phyloP scores from a whole-genome alignment of 1,140 invertebrate species.

The Aphis gossypii region DNA sequence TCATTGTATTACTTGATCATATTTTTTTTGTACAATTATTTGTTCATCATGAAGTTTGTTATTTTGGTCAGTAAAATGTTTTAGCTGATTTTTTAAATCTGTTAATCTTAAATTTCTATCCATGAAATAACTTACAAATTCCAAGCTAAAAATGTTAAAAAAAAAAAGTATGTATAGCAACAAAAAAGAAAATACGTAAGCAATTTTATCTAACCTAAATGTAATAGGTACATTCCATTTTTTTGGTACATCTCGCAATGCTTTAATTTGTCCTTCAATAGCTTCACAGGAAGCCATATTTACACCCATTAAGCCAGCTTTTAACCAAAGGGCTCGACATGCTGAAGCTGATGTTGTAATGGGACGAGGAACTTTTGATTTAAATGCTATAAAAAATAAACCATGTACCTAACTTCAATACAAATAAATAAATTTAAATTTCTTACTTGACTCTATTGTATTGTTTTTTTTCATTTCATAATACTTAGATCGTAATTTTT shows the following conservation, averaged over 20 bases:
- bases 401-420: slow-evolving; percentile 21
- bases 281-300: slow-evolving; percentile 79
- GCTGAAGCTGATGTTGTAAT: slow-evolving; percentile 90
- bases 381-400: slow-evolving; percentile 74
- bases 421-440: slow-evolving; percentile 8
- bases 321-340: slow-evolving; percentile 80
- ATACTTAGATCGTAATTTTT: slow-evolving; percentile 80
- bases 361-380: slow-evolving; percentile 90
- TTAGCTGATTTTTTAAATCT: slow-evolving; percentile 77
- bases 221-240: slow-evolving; percentile 94
- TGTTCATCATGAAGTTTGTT: slow-evolving; percentile 75
- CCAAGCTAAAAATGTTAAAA: slow-evolving; percentile 72
- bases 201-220: slow-evolving; percentile 66
- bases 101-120: slow-evolving; percentile 81
- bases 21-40: slow-evolving; percentile 75
- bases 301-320: slow-evolving; percentile 91
- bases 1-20: slow-evolving; percentile 73
- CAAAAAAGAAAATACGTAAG: not conserved
- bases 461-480: slow-evolving; percentile 74
- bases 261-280: slow-evolving; percentile 79
- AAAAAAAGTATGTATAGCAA: not conserved
- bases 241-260: slow-evolving; percentile 83
- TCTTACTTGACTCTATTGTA: slow-evolving; percentile 51
- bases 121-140: slow-evolving; percentile 93
- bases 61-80: slow-evolving; percentile 80